Evolutionary conservation across 37 sponge, comb jelly and placozoan species (phyloP), one percentile per base, ranked within the genome.

Genomic region (Beroe forskalii): DNA sequence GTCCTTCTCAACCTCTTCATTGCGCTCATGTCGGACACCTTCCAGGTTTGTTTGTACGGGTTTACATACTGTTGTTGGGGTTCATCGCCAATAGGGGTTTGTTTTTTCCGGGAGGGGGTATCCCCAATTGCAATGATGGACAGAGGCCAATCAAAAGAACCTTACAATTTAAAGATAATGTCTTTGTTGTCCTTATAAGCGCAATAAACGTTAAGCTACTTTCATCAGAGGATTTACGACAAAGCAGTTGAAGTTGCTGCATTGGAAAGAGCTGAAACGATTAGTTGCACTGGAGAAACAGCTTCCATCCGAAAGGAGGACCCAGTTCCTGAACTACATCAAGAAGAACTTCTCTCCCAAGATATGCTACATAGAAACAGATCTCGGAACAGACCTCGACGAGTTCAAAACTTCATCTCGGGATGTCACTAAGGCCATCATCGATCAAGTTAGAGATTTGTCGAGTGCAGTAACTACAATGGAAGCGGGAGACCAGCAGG

Each of bases 171-270:
- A n/a, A n/a, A n/a, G n/a, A n/a, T n/a, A n/a, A n/a, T n/a, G n/a
- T n/a, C n/a, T n/a, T n/a, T n/a, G n/a, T n/a, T n/a, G n/a, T n/a
- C n/a, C n/a, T n/a, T n/a, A n/a, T n/a, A n/a, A n/a, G n/a, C n/a
- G n/a, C n/a, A n/a, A n/a, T n/a, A n/a, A n/a, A n/a, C n/a, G n/a
- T n/a, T n/a, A n/a, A n/a, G n/a, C n/a, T n/a, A n/a, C n/a, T n/a
- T n/a, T n/a, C n/a, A n/a, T 38, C 40, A 72, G 76, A 32, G 76
- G 8, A 72, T 72, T 8, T 72, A 72, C 40, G 37, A 72, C 14
- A 72, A 72, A 72, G 76, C 76, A 72, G 40, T 72, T 4, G 76
- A 72, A 36, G 76, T 72, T 23, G 76, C 76, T 32, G 76, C 76
- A 32, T 38, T 72, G 76, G 28, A 72, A 38, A 72, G 40, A 72